Evolutionary conservation across 2,888 invertebrate species (phyloP), one percentile per base, ranked within the genome.

Genomic region (Zygothrica quintamaculata): DNA sequence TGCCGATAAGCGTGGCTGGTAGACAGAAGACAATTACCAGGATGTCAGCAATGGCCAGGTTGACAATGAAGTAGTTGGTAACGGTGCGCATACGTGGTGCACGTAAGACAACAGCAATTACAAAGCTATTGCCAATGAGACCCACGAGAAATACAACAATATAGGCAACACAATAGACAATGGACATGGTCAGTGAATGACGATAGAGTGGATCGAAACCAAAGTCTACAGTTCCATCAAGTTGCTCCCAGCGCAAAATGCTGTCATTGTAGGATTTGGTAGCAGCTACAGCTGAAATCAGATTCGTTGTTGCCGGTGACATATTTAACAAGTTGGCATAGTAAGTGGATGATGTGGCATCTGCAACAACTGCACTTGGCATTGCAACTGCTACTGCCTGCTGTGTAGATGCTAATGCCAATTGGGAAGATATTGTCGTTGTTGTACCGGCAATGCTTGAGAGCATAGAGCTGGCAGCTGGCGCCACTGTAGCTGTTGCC

Each of bases 51-150:
- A 97, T 94, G 31, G 98, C 98, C 88, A 98, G 93, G 91, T 98
- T 98, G 87, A 97, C 97, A 89, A 98, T 98, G 92, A 98, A 97
- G 92, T 96, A 97, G 92, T 98, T 98, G 80, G 98, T 98, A 58
- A 97, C 97, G 57, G 97, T 97, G 80, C 97, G 93, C 96, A 98
- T 97, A 36, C 97, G 92, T 36, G 97, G 96, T 50, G 96, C 95
- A 26, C 96, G 94, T 89, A 95, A 94, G 71, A 97, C 96, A 80
- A 97, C 97, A 48, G 96, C 96, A 87, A 97, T 96, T 87, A 97
- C 97, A 90, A 97, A 96, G 90, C 95, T 95, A 91, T 97, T 97
- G 62, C 97, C 97, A 73, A 97, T 93, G 72, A 97, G 92, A 0
- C 97, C 97, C 82, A 97, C 94, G 36, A 96, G 93, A 89, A 97